phyloP scores from a whole-genome alignment of 2,113 vertebrate genomes.

The Mesoclemmys tuberculata region DNA sequence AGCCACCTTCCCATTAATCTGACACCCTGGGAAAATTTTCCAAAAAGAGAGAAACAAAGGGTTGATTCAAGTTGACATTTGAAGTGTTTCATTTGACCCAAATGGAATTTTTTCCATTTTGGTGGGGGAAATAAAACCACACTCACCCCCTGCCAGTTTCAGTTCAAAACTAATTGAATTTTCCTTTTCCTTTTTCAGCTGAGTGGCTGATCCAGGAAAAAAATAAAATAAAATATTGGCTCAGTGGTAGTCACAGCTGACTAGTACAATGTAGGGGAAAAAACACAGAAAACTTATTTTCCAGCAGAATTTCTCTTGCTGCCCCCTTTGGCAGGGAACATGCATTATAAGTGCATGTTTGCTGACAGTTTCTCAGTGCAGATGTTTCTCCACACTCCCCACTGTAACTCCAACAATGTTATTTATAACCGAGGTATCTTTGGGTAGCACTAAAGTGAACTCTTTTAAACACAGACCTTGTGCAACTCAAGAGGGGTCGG shows the following conservation, averaged over 20 bases:
- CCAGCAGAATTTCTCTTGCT: neutral
- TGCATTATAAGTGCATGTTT: neutral
- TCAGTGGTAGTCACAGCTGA: neutral
- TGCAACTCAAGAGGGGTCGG: slow-evolving; percentile 86
- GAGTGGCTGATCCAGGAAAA: neutral
- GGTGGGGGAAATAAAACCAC: neutral
- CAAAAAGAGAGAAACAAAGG: neutral
- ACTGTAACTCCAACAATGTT: neutral
- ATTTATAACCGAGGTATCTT: neutral
- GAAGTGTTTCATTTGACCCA: neutral
- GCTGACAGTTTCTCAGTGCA: neutral
- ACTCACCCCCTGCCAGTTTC: neutral
- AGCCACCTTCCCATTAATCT: neutral
- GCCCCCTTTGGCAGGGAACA: neutral
- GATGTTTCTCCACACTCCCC: neutral
- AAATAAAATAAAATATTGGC: neutral
- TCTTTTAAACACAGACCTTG: slow-evolving; percentile 80
- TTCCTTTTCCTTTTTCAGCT: neutral
- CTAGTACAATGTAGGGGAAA: neutral
- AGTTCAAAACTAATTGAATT: neutral
- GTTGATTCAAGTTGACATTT: neutral
- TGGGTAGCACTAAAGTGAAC: neutral
- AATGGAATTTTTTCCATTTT: neutral
- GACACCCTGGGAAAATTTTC: neutral
- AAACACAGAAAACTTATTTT: neutral